Conservation (phyloP, 2,797 vertebrate species). For the Pseudomugil tenellus region DNA sequence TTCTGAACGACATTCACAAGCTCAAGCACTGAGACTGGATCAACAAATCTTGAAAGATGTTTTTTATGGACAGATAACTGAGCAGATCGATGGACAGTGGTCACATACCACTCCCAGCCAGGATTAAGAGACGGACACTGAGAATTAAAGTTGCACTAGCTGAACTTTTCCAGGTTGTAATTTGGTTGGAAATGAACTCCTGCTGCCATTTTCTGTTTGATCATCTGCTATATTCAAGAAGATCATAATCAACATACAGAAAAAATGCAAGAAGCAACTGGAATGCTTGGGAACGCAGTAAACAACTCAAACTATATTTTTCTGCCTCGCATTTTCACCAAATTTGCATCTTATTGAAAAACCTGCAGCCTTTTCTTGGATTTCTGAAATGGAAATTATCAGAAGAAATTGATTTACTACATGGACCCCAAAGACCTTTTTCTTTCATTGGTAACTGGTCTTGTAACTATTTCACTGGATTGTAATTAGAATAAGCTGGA, state of each 20-base stretch:
- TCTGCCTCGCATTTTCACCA: background rate
- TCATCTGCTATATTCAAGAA: background rate
- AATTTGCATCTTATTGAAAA: background rate
- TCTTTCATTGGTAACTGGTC: too few species aligned
- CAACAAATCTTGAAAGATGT: background rate
- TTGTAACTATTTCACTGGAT: too few species aligned
- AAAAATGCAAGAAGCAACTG: background rate
- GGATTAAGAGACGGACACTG: background rate
- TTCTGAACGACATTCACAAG: background rate
- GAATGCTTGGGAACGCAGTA: background rate
- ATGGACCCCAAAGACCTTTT: too few species aligned
- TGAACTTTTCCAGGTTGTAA: background rate
- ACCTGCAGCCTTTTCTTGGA: background rate
- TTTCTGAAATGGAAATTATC: background rate
- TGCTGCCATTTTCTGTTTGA: background rate
- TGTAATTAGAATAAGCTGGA: too few species aligned
- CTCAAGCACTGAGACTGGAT: background rate
- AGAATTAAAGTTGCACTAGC: background rate
- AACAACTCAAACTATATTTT: background rate
- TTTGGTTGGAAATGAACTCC: background rate
- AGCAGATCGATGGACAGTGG: background rate
- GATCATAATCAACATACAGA: background rate
- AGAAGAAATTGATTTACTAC: background rate
- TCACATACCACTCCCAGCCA: background rate
- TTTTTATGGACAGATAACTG: background rate